phyloP scores from a whole-genome alignment of 1,140 invertebrate genomes.

The Cydia splendana region DNA sequence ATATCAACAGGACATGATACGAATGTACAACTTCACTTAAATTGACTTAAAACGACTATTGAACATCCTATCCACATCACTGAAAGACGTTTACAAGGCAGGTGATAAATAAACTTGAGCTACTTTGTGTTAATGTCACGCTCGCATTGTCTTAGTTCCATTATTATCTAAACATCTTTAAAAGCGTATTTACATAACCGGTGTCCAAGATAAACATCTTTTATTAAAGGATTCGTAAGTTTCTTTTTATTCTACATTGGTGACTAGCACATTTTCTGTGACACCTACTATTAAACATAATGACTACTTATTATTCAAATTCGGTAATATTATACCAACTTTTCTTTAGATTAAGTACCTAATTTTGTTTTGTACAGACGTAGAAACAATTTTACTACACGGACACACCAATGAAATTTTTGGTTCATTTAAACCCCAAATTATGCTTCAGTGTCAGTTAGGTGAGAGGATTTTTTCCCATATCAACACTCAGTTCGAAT shows the following conservation, averaged over 20 bases:
- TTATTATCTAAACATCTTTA: conserved; percentile 15
- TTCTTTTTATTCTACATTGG: background rate
- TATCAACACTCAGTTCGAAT: background rate
- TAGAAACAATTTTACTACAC: too few relatives aligned
- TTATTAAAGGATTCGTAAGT: background rate
- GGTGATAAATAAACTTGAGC: conserved; percentile 8
- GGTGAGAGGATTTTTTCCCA: background rate
- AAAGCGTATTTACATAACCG: background rate
- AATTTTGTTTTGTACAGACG: too few relatives aligned
- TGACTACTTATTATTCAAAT: too few relatives aligned
- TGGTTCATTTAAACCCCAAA: background rate
- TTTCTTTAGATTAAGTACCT: too few relatives aligned
- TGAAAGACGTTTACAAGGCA: background rate
- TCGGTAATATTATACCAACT: too few relatives aligned
- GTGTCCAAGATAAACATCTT: background rate
- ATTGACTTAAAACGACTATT: background rate
- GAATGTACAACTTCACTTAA: conserved; percentile 3
- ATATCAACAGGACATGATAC: conserved; percentile 4
- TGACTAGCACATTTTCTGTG: too few relatives aligned
- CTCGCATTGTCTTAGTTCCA: background rate
- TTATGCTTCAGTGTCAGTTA: too few relatives aligned
- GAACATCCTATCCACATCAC: background rate
- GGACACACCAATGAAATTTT: background rate
- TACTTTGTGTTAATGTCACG: background rate
- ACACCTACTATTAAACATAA: too few relatives aligned